These are phyloP conservation scores for Glyphotaelius pellucidus DNA, from an alignment of 2,888 invertebrate genomes.

Conservation along the genomic window DNA sequence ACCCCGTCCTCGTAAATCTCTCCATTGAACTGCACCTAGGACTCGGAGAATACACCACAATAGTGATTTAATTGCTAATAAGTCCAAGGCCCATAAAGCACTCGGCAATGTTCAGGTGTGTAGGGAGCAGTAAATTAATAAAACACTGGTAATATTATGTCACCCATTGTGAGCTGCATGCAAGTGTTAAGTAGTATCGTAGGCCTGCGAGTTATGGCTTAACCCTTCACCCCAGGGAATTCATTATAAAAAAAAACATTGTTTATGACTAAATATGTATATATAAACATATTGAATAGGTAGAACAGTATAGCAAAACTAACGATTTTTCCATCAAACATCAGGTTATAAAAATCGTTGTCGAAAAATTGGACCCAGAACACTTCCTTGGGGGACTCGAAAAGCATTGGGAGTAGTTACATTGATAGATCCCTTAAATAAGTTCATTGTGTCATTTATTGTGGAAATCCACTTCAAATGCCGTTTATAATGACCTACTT, in stretches of 20 bases:
- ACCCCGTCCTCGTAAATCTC: background rate
- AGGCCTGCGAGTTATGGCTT: background rate
- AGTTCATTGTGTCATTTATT: background rate
- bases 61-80: background rate
- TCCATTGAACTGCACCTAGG: background rate
- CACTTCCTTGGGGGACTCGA: too few relatives aligned
- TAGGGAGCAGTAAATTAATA: background rate
- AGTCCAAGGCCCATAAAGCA: background rate
- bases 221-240: background rate
- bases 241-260: too few relatives aligned
- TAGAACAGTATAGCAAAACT: too few relatives aligned
- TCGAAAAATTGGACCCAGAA: too few relatives aligned
- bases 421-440: background rate
- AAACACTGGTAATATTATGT: constrained; percentile 34
- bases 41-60: background rate
- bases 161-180: constrained; percentile 4
- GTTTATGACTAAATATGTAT: too few relatives aligned
- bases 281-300: too few relatives aligned
- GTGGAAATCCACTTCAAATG: background rate
- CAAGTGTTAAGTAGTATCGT: constrained; percentile 15
- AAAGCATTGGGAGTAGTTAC: too few relatives aligned
- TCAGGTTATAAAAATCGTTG: too few relatives aligned
- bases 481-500: background rate
- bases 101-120: background rate
- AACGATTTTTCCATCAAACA: too few relatives aligned